Conservation (phyloP, 37 sponge, comb jelly and placozoan species). For the Chondrosia reniformis region DNA sequence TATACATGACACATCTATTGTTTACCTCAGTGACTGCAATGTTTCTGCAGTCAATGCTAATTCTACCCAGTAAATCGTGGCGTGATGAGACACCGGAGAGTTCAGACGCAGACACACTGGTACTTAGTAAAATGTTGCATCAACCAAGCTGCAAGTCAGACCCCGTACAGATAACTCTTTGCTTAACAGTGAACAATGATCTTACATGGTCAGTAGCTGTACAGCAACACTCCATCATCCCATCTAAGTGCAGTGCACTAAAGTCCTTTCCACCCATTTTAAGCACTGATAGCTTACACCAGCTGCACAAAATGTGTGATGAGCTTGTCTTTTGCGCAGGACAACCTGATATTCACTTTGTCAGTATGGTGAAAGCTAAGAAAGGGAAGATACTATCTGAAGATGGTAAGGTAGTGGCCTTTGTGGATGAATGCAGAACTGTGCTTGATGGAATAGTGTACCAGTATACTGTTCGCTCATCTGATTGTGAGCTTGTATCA, state of each 20-base stretch:
- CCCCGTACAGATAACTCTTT: conserved; percentile 19
- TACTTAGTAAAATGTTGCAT: not conserved
- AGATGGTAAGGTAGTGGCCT: conserved; percentile 24
- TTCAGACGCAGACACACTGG: not conserved
- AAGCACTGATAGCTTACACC: not conserved
- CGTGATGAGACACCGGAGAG: not conserved
- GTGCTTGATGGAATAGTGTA: conserved; percentile 9
- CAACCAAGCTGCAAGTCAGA: not conserved
- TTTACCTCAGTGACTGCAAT: not conserved
- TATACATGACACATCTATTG: not conserved
- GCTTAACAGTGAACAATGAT: conserved; percentile 16
- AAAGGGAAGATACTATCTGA: conserved; percentile 29
- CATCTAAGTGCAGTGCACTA: not conserved
- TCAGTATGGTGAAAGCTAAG: conserved; percentile 22
- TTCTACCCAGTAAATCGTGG: not conserved
- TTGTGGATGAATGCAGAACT: not conserved
- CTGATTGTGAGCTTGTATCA: conserved; percentile 23
- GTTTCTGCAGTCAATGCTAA: not conserved
- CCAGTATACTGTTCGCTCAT: conserved; percentile 6
- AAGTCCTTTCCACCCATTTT: not conserved
- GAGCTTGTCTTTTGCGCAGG: not conserved
- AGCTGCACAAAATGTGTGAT: conserved; percentile 2
- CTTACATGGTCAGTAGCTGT: not conserved
- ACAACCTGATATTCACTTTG: conserved; percentile 30
- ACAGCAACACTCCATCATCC: conserved; percentile 4